Evolutionary conservation across 2,888 invertebrate genomes (phyloP), one percentile per base, ranked within the genome.

Genomic region (Timema podura): DNA sequence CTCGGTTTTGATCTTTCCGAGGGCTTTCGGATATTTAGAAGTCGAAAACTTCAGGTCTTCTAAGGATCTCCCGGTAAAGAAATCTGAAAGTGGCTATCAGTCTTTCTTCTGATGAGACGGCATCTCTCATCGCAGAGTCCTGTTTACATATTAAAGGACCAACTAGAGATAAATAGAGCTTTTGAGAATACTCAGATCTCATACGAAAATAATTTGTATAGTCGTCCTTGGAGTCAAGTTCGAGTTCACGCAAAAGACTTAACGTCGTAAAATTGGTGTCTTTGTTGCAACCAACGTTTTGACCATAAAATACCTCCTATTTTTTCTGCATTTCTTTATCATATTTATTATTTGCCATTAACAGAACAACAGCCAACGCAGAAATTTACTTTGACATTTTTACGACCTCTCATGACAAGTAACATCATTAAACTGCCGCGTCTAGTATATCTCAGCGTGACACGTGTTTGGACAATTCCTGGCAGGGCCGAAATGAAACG

Each of bases 21-120:
- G 54, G 6, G 54, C 54, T 10, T 54, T 13, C 54, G 54, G 15
- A 13, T 5, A 54, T 10, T 15, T 54, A 11, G 16, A n/a, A 10
- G 54, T 54, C 54, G 6, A 54, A 16, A 54, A 54, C 16, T 54
- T 54, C 9, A 54, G 54, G 54, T 54, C 54, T 54, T 54, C 54
- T 7, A 54, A 54, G 15, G 54, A 54, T 2, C 51, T 49, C n/a
- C 51, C 51, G n/a, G 51, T 49, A 13, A 3, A 13, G 51, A 49
- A 54, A 54, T 0, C 54, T 6, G 0, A 11, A 16, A n/a, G 54
- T 54, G n/a, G 54, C 13, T 54, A 54, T 13, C 16, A 54, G n/a
- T 54, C 2, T 54, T 54, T 54, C 54, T 6, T 54, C n/a, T 10
- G 5, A 5, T 8, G n/a, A 16, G 13, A 54, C 16, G 7, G 54